Evolutionary conservation across 2,797 vertebrate genomes (phyloP), one percentile per base, ranked within the genome.

Genomic region (Amniataba percoides): DNA sequence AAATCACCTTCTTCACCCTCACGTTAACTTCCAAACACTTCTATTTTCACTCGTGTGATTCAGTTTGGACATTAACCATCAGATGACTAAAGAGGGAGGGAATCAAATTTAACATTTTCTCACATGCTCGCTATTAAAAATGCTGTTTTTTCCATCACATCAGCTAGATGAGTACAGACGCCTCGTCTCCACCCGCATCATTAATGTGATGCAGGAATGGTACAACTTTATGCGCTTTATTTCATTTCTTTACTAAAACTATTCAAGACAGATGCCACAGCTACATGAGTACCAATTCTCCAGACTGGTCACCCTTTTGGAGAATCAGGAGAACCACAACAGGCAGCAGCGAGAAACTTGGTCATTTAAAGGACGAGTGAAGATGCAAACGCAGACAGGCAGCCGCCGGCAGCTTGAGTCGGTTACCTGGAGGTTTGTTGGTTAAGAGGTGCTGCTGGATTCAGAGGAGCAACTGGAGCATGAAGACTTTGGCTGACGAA

Each of bases 401-500:
- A 79, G 77, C 34, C 46, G 34, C 25, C 16, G 3, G 56, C 39
- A 74, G 64, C 66, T 64, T 11, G 18, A 42, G 19, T 42, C 40
- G 48, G n/a, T 80, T 91, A 89, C 87, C 90, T 91, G 83, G 36
- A 4, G 53, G 27, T 4, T 43, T 34, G 66, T 36, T 43, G 77
- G 39, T 23, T 78, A 73, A 82, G 55, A 56, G 23, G 42, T 14
- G 49, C 60, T 39, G 70, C 60, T 39, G 40, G 51, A 39, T 66
- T 82, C 74, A 64, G 56, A 71, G 43, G 64, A 77, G 56, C 51
- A 46, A 27, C 4, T 60, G 70, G 53, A 39, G 58, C 51, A 23
- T 34, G 77, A 78, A 65, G 86, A 71, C 3, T 8, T 14, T 7
- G 27, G 45, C 57, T 59, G 60, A 39, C 46, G 67, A 57, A 53